Base-by-base conservation (phyloP, 2,888 invertebrate species). In the Homarus gammarus region DNA sequence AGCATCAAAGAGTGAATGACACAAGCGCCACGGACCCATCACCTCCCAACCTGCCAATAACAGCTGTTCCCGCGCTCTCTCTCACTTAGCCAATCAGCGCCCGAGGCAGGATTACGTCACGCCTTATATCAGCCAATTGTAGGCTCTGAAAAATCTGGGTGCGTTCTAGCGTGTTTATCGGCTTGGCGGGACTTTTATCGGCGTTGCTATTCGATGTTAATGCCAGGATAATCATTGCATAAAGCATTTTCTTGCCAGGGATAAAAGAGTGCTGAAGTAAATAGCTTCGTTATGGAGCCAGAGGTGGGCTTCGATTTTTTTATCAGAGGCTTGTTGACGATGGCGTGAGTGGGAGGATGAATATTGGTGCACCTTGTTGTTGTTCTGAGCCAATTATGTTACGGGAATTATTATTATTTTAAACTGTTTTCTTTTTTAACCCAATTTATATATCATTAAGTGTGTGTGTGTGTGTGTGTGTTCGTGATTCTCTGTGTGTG, bases 31-130 rank as follows among this genome's bases (percentile, higher is more conserved):
- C 78, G 27, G 8, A n/a, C 78, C 51, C 78, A 44, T 49, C 78
- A 36, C 51, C 79, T 10, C 22, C 70, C 83, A 40, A 38, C 83
- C 83, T 83, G 83, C 83, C 83, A 83, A 83, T 83, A 83, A 70
- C 83, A 83, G 64, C 83, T 83, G 83, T 72, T 83, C 72, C 83
- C 83, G 49, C 49, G 56, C 70, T 44, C 72, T 44, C 70, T 40
- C 83, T 40, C 49, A 27, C 83, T 83, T 68, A 31, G 49, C 83
- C 83, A 83, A 83, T 83, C 83, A 83, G 31, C 70, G 61, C 83
- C 22, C 70, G 18, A 18, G 49, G 49, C 79, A 22, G 18, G 31
- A 72, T 83, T 70, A 70, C 83, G 83, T 83, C 83, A 83, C 44
- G n/a, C 31, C 33, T 36, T 72, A 22, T 33, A 49, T 56, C 70